Conservation (phyloP, 2,113 vertebrate genomes). For the Glaucidium brasilianum region DNA sequence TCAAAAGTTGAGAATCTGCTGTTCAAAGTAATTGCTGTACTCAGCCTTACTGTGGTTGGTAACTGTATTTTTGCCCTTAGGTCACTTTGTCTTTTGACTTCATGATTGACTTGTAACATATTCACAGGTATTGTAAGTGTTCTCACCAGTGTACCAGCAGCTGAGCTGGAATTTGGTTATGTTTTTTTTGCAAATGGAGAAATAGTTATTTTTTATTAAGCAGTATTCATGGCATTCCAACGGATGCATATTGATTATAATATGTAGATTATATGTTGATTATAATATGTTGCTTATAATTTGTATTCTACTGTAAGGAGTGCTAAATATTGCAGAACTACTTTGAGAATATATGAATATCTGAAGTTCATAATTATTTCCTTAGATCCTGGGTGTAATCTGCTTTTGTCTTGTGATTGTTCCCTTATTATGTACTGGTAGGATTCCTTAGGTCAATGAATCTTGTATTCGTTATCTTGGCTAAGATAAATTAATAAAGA, state of each 20-base stretch:
- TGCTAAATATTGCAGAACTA: background rate
- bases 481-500: background rate
- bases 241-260: background rate
- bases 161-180: background rate
- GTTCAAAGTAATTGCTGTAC: background rate
- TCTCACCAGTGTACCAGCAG: background rate
- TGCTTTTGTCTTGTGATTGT: background rate
- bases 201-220: background rate
- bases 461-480: background rate
- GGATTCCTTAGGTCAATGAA: background rate
- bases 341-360: background rate
- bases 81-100: background rate
- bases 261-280: background rate
- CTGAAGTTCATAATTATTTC: background rate
- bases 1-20: background rate
- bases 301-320: background rate
- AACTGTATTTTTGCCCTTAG: background rate
- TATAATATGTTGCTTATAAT: background rate
- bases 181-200: background rate
- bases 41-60: background rate
- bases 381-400: background rate
- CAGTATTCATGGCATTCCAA: background rate
- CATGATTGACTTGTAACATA: background rate
- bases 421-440: background rate
- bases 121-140: background rate